phyloP scores from a whole-genome alignment of 37 sponge, comb jelly and placozoan species.

The Aplysina aerophoba region DNA sequence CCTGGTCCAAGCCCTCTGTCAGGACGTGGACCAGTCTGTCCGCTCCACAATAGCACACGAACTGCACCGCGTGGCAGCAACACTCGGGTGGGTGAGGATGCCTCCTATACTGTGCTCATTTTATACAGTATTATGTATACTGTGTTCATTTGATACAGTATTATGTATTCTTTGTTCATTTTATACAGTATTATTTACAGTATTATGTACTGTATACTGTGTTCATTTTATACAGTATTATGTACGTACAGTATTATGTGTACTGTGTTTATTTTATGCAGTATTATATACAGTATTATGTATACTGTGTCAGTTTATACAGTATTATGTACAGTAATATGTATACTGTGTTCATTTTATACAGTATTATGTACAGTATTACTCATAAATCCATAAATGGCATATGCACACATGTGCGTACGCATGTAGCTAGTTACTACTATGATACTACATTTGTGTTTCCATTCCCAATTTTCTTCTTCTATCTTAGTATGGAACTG shows the following conservation, averaged over 20 bases:
- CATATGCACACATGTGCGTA: too few relatives aligned
- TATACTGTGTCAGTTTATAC: background rate
- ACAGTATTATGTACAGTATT: too few relatives aligned
- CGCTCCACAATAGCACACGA: slow-evolving; percentile 58
- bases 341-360: background rate
- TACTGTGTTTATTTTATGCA: background rate
- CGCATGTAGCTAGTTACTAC: too few relatives aligned
- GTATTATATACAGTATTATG: too few relatives aligned
- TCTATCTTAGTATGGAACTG: slow-evolving; percentile 25
- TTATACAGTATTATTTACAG: background rate
- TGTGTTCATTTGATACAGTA: background rate
- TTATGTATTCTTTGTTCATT: background rate
- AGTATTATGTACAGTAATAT: background rate
- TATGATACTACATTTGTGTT: too few relatives aligned
- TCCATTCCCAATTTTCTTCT: background rate
- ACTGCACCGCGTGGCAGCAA: slow-evolving; percentile 35
- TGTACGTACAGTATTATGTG: background rate
- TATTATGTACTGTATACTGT: background rate
- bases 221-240: background rate
- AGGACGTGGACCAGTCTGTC: slow-evolving; percentile 70
- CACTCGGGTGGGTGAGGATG: slow-evolving; percentile 66
- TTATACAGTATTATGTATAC: too few relatives aligned
- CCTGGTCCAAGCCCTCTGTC: slow-evolving; percentile 54
- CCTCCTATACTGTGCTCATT: too few relatives aligned
- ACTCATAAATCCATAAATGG: too few relatives aligned